Percentiles rank a stretch among this genome's conserved stretches.
phyloP scores from a whole-genome alignment of 1,140 invertebrate genomes.

The Drosophila bifasciata region DNA sequence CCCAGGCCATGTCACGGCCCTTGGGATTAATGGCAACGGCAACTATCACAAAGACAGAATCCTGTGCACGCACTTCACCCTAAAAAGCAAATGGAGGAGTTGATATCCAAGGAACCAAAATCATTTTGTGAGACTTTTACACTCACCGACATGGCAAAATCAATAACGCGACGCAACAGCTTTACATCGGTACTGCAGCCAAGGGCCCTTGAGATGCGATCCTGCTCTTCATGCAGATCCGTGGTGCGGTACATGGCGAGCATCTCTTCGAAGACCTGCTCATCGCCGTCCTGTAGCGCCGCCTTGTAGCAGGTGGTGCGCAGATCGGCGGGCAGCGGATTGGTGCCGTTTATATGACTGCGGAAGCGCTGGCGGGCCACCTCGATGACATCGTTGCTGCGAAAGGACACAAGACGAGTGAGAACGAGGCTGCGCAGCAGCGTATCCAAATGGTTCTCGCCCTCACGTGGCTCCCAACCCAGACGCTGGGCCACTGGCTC shows the following conservation, averaged over 20 bases:
- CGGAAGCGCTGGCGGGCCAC: constrained; percentile 91
- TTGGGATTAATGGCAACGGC: constrained; percentile 90
- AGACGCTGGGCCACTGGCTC: constrained; percentile 88
- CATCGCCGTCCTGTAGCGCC: constrained; percentile 89
- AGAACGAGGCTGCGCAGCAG: constrained; percentile 94
- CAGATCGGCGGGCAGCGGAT: constrained; percentile 93
- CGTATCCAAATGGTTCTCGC: constrained; percentile 93
- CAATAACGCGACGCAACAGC: constrained; percentile 91
- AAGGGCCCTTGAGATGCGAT: constrained; percentile 92
- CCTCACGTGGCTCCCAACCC: constrained; percentile 91
- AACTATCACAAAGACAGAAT: constrained; percentile 94
- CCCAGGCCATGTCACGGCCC: constrained; percentile 94
- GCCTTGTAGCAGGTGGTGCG: constrained; percentile 94
- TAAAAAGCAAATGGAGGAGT: constrained; percentile 77
- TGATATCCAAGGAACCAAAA: neutral
- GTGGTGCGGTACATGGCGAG: constrained; percentile 92
- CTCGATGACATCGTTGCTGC: constrained; percentile 90
- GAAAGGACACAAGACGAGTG: constrained; percentile 91
- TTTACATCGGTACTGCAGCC: constrained; percentile 90
- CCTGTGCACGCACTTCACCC: constrained; percentile 95
- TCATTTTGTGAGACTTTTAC: neutral
- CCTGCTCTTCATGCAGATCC: constrained; percentile 96
- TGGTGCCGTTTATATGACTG: constrained; percentile 87
- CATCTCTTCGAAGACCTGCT: constrained; percentile 90
- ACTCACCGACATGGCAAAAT: constrained; percentile 94